phyloP scores from a whole-genome alignment of 2,113 vertebrate species.

The Charina bottae region DNA sequence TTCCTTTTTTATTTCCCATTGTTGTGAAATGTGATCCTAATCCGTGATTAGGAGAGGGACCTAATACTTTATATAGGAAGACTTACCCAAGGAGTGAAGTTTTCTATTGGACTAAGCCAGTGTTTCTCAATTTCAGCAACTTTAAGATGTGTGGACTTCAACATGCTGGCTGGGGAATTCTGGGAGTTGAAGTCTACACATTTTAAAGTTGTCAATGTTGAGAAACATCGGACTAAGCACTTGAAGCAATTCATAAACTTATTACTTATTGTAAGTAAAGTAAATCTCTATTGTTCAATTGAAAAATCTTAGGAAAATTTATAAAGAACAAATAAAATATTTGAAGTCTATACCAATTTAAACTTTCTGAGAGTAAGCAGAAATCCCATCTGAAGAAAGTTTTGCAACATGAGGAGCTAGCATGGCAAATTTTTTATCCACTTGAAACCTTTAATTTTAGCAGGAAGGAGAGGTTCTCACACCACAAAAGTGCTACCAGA shows the following conservation, averaged over 20 bases:
- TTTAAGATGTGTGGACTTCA: not conserved
- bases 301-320: not conserved
- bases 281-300: not conserved
- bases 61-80: not conserved
- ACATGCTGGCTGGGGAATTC: not conserved
- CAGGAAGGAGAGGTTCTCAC: not conserved
- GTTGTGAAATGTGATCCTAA: not conserved
- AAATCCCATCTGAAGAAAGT: not conserved
- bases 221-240: not conserved
- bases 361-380: not conserved
- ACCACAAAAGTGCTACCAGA: not conserved
- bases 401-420: not conserved
- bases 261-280: not conserved
- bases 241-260: not conserved
- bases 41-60: not conserved
- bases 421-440: not conserved
- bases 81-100: not conserved
- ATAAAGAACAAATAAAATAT: not conserved
- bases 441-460: not conserved
- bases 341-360: not conserved
- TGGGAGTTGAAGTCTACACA: not conserved
- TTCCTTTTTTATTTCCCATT: not conserved
- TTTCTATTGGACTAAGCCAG: not conserved
- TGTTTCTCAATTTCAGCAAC: not conserved
- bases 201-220: not conserved